These are phyloP conservation scores for Euura saliciscinereae DNA, from an alignment of 1,140 invertebrate species.

Conservation along the genomic window DNA sequence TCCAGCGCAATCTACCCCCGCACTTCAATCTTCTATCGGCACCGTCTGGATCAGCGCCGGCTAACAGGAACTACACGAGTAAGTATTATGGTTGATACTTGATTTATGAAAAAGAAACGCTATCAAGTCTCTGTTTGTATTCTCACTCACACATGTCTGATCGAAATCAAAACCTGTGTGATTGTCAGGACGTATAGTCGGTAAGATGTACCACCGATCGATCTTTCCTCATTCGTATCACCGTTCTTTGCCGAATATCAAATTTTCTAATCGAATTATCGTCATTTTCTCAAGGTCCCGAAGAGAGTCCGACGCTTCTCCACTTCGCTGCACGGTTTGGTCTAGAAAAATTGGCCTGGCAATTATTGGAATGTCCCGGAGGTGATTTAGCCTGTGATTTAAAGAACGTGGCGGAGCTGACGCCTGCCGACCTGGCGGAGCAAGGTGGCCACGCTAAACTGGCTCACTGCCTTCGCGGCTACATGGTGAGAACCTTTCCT, in stretches of 20 bases:
- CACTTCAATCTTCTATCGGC: conserved; percentile 76
- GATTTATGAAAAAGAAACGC: too few species aligned
- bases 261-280: background rate
- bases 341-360: conserved; percentile 80
- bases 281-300: conserved; percentile 62
- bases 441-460: conserved; percentile 72
- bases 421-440: conserved; percentile 81
- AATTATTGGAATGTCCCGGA: conserved; percentile 83
- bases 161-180: background rate
- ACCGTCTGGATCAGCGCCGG: conserved; percentile 40
- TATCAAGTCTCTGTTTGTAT: too few species aligned
- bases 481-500: conserved; percentile 66
- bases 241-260: background rate
- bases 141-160: background rate
- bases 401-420: conserved; percentile 76
- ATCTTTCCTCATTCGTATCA: background rate
- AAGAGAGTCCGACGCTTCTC: conserved; percentile 85
- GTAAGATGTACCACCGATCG: background rate
- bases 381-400: conserved; percentile 80
- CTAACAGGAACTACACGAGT: conserved; percentile 53
- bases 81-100: conserved; percentile 25
- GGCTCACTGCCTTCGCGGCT: conserved; percentile 75
- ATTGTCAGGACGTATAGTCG: background rate
- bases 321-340: conserved; percentile 89
- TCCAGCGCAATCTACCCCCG: conserved; percentile 81